Conservation (phyloP, 53 echinoderm and acorn worm species). For the Glandiceps talaboti region DNA sequence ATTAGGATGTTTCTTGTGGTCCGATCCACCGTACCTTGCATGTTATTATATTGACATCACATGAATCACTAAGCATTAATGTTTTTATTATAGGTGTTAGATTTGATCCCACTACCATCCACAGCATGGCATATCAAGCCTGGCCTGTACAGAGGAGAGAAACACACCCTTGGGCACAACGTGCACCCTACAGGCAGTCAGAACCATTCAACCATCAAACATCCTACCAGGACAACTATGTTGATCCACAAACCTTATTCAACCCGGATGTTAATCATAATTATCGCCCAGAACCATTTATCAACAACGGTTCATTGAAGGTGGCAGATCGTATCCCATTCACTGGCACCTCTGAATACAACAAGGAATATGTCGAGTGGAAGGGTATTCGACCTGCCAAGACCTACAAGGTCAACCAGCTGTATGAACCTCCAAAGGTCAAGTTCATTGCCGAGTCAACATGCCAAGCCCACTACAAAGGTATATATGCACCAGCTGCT, state of each 20-base stretch:
- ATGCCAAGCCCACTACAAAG: conserved; percentile 63
- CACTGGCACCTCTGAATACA: conserved; percentile 59
- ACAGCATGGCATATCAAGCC: conserved; percentile 69
- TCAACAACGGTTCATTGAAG: conserved; percentile 34
- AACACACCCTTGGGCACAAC: conserved; percentile 60
- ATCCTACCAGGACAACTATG: conserved; percentile 11
- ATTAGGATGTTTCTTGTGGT: no score
- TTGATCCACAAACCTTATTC: conserved; percentile 24
- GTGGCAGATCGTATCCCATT: conserved; percentile 37
- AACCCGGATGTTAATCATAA: conserved; percentile 2
- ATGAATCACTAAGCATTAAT: no score
- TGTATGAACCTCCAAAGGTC: conserved; percentile 49
- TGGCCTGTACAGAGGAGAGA: conserved; percentile 45
- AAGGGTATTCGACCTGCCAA: conserved; percentile 46
- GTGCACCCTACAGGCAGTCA: not conserved
- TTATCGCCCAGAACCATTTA: conserved; percentile 50
- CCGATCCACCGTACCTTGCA: no score
- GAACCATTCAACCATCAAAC: not conserved
- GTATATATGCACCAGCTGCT: conserved; percentile 46
- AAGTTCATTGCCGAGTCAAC: conserved; percentile 67
- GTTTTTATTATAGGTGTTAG: conserved; percentile 30
- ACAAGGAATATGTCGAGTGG: conserved; percentile 55
- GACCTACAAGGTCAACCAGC: conserved; percentile 60
- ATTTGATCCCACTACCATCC: conserved; percentile 73
- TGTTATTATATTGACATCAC: no score